Evolutionary conservation across 1,140 invertebrate species (phyloP).

Genomic region (Tetramorium simillimum): DNA sequence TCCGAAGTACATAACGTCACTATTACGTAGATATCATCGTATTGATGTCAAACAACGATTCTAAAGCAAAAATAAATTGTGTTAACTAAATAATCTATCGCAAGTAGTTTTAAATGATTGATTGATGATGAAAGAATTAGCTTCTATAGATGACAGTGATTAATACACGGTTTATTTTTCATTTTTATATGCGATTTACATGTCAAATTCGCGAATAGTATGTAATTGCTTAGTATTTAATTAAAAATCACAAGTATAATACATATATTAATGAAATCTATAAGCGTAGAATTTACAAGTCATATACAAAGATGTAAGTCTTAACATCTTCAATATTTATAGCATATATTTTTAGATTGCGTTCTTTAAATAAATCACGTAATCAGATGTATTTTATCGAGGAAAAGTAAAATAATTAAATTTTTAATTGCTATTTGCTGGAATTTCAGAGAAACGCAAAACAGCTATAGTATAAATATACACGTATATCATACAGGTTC

Average conservation of each 20-base stretch:
- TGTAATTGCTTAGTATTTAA: background rate
- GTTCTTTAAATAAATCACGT: background rate
- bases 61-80: slow-evolving; percentile 18
- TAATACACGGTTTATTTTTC: background rate
- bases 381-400: background rate
- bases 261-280: background rate
- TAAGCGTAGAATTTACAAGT: background rate
- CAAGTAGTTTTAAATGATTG: background rate
- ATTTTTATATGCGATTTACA: background rate
- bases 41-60: slow-evolving; percentile 45
- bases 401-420: background rate
- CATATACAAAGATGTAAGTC: no score
- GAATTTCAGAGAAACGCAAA: background rate
- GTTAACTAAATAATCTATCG: background rate
- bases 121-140: slow-evolving; percentile 1
- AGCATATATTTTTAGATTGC: background rate
- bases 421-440: background rate
- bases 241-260: background rate
- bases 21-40: slow-evolving; percentile 11
- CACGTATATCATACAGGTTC: background rate
- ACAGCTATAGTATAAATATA: background rate
- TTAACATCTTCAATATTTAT: slow-evolving; percentile 2
- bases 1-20: background rate
- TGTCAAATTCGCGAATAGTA: background rate
- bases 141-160: background rate